Evolutionary conservation across 2,888 invertebrate genomes (phyloP).

Genomic region (Himalopsyche kuldschensis): DNA sequence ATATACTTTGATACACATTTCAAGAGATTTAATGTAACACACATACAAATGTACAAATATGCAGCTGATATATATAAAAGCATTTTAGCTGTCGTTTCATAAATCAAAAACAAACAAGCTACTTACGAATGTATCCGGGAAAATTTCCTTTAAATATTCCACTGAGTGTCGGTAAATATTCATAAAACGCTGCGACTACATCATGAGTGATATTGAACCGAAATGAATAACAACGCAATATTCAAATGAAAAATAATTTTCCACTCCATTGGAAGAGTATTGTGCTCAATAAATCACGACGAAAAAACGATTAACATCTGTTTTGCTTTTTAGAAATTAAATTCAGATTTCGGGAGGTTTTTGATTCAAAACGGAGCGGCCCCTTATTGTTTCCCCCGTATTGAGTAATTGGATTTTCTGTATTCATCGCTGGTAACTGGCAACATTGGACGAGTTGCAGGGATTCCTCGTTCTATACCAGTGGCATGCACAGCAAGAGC

Average conservation of each 20-base stretch:
- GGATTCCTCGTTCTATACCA: neutral
- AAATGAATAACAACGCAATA: neutral
- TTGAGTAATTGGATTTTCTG: conserved; percentile 28
- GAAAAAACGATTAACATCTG: neutral
- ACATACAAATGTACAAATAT: too few species aligned
- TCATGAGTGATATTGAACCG: neutral
- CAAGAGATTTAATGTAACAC: too few species aligned
- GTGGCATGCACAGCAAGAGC: neutral
- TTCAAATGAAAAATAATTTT: neutral
- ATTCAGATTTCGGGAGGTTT: neutral
- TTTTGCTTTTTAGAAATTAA: neutral
- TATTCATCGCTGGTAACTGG: conserved; percentile 3
- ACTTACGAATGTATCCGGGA: too few species aligned
- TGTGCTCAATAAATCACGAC: neutral
- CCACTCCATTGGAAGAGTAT: neutral
- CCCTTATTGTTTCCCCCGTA: conserved; percentile 17
- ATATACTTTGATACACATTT: too few species aligned
- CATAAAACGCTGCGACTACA: neutral
- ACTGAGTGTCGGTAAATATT: neutral
- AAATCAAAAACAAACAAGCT: too few species aligned
- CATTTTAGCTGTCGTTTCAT: too few species aligned
- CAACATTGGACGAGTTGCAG: neutral
- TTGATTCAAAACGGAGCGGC: conserved; percentile 19
- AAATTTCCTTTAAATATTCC: too few species aligned
- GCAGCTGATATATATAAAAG: too few species aligned